These are phyloP conservation scores for Timema podura DNA, from an alignment of 2,888 invertebrate genomes.

Conservation along the genomic window DNA sequence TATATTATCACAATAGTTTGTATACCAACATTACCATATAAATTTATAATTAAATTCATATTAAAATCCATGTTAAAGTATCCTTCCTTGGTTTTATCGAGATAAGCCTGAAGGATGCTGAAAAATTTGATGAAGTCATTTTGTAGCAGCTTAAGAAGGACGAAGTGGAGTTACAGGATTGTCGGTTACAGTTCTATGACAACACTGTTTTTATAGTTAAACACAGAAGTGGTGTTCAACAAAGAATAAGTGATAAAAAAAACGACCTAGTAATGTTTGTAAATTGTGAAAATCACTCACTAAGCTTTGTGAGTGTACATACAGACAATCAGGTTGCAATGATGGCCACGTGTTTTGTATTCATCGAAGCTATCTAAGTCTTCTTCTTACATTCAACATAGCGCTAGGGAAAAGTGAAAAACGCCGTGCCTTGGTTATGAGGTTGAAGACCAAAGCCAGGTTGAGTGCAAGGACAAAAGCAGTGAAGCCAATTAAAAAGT, in stretches of 20 bases:
- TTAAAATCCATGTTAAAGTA: slow-evolving; percentile 32
- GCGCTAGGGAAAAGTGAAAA: not conserved
- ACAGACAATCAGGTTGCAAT: not conserved
- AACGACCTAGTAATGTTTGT: slow-evolving; percentile 19
- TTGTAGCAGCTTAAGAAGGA: slow-evolving; percentile 25
- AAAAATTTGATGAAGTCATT: slow-evolving; percentile 29
- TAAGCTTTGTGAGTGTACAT: not conserved
- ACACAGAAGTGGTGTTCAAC: slow-evolving; percentile 30
- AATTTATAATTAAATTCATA: too few species aligned
- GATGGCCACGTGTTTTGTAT: not conserved
- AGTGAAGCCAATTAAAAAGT: not conserved
- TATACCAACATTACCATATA: too few species aligned
- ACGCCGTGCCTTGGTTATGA: not conserved
- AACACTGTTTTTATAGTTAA: slow-evolving; percentile 33
- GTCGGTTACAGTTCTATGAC: slow-evolving; percentile 33
- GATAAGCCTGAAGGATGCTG: slow-evolving; percentile 33
- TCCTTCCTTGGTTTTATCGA: slow-evolving; percentile 34
- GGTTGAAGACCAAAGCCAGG: not conserved
- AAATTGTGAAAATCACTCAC: not conserved
- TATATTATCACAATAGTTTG: too few species aligned
- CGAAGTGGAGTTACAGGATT: slow-evolving; percentile 24
- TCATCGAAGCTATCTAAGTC: not conserved
- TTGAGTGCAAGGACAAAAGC: not conserved
- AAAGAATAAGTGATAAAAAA: slow-evolving; percentile 32
- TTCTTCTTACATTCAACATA: not conserved